Percentiles rank a stretch among this genome's conserved stretches.
Evolutionary conservation across 2,888 invertebrate species (phyloP).

Genomic region (Tenodera sinensis): DNA sequence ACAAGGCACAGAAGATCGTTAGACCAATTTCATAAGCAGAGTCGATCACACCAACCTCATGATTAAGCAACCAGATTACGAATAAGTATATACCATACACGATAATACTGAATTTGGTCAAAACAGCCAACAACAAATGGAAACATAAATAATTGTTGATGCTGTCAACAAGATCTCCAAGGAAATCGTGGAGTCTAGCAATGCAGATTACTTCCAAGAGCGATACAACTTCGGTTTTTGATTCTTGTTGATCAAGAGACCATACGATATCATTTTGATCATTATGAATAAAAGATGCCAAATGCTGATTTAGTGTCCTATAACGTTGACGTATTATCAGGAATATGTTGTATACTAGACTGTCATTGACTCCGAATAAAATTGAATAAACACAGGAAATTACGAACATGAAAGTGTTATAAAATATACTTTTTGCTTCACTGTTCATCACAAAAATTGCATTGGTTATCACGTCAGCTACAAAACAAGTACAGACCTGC

Average conservation of each 20-base stretch:
- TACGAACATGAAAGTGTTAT: background rate
- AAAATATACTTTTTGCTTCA: background rate
- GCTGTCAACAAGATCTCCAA: background rate
- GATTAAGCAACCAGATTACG: background rate
- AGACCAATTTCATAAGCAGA: background rate
- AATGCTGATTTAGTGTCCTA: background rate
- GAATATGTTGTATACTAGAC: background rate
- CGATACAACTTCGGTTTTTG: no score
- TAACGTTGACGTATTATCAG: background rate
- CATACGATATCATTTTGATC: no score
- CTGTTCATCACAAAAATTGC: background rate
- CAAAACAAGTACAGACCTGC: background rate
- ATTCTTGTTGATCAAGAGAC: no score
- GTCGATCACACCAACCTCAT: background rate
- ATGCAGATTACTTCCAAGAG: no score
- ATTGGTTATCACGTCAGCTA: background rate
- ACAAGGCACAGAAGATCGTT: background rate
- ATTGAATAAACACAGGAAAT: background rate
- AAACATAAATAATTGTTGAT: background rate
- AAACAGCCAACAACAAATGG: background rate
- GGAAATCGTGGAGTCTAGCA: background rate
- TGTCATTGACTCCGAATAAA: background rate
- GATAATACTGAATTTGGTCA: background rate
- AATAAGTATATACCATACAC: background rate
- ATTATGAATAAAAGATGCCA: no score